Evolutionary conservation across 1,140 invertebrate genomes (phyloP).

Genomic region (Diabrotica virgifera): DNA sequence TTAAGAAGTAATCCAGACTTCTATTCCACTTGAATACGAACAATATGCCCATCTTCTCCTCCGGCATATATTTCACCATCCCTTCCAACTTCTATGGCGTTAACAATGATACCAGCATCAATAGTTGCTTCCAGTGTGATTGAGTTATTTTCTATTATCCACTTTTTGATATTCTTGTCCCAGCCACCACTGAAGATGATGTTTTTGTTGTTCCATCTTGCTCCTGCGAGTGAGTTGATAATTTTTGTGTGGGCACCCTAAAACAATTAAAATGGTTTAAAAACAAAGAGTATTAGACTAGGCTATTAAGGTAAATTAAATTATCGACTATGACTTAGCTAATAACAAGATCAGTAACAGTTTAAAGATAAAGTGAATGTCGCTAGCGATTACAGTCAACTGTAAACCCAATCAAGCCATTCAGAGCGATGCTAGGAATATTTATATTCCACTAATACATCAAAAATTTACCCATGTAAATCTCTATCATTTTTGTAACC

Average conservation of each 20-base stretch:
- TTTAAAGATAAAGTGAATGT: too few species aligned
- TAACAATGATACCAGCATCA: conserved; percentile 47
- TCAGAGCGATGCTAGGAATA: too few species aligned
- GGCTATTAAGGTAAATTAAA: too few species aligned
- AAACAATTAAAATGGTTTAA: conserved; percentile 16
- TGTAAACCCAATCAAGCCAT: too few species aligned
- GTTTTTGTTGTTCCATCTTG: conserved; percentile 37
- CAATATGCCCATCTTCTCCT: conserved; percentile 47
- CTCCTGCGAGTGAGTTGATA: conserved; percentile 46
- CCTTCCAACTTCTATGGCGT: conserved; percentile 42
- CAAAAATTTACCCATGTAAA: too few species aligned
- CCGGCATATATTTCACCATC: conserved; percentile 47
- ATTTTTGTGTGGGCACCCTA: conserved; percentile 50
- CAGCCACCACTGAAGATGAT: conserved; percentile 50
- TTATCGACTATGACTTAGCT: too few species aligned
- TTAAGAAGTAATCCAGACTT: background rate
- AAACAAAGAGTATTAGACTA: background rate
- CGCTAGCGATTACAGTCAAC: too few species aligned
- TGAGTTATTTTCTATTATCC: conserved; percentile 44
- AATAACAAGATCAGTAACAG: too few species aligned
- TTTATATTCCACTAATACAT: too few species aligned
- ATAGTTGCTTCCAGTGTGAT: conserved; percentile 28
- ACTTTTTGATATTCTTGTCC: conserved; percentile 50
- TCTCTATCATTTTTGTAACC: too few species aligned
- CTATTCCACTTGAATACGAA: conserved; percentile 36